These are phyloP conservation scores for Vesta saturnalis DNA, from an alignment of 2,888 invertebrate species.

Conservation along the genomic window DNA sequence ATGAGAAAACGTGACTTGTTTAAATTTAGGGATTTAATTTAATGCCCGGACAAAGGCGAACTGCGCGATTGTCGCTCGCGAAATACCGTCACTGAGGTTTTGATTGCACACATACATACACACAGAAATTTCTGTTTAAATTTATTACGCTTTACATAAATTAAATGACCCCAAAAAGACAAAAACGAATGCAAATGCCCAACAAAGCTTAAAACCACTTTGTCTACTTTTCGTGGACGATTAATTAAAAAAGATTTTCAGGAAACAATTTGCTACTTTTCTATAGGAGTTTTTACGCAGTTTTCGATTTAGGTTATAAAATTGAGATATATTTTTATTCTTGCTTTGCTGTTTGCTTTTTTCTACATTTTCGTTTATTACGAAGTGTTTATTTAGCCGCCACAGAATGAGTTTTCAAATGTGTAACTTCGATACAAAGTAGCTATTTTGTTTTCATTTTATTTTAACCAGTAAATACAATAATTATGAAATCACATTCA, in stretches of 20 bases:
- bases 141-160: conserved; percentile 37
- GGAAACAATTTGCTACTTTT: not conserved
- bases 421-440: too few species aligned
- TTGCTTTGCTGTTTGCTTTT: too few species aligned
- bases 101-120: conserved; percentile 30
- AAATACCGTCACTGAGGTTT: conserved; percentile 37
- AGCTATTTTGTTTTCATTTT: too few species aligned
- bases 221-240: not conserved
- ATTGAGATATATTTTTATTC: too few species aligned
- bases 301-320: not conserved
- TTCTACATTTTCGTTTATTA: too few species aligned
- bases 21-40: conserved; percentile 41
- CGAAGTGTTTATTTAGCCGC: too few species aligned
- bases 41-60: conserved; percentile 36
- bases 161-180: conserved; percentile 32
- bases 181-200: conserved; percentile 16
- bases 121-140: conserved; percentile 34
- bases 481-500: too few species aligned
- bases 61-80: conserved; percentile 32
- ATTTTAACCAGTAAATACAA: too few species aligned
- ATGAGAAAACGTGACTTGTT: conserved; percentile 45
- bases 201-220: conserved; percentile 14
- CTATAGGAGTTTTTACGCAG: not conserved
- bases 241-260: conserved; percentile 5
- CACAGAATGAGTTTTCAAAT: too few species aligned